Percentiles rank a stretch among this genome's conserved stretches.
Evolutionary conservation across 2,888 invertebrate genomes (phyloP).

Genomic region (Xanthostigma xanthostigma): DNA sequence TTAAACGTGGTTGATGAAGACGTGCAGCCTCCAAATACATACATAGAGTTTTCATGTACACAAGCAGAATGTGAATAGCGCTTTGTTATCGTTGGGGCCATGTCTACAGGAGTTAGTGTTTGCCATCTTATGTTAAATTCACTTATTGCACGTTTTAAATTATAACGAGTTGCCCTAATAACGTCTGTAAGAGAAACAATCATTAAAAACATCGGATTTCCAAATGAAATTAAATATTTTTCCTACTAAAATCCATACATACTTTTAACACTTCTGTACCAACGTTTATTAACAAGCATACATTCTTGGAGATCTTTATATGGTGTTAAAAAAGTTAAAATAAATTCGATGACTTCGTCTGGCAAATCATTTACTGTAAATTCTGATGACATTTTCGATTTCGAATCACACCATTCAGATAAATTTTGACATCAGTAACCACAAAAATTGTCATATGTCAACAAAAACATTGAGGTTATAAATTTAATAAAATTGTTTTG

Average conservation of each 20-base stretch:
- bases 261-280: constrained; percentile 77
- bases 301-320: constrained; percentile 82
- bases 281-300: constrained; percentile 72
- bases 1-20: constrained; percentile 90
- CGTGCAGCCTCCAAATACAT: constrained; percentile 92
- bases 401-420: neutral
- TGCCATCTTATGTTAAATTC: constrained; percentile 67
- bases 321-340: constrained; percentile 75
- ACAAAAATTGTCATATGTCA: neutral
- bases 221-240: neutral
- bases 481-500: neutral
- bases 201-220: neutral
- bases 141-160: constrained; percentile 59
- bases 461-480: neutral
- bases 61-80: constrained; percentile 87
- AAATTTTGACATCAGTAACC: neutral
- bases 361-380: constrained; percentile 58
- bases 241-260: constrained; percentile 25
- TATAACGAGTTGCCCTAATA: constrained; percentile 53
- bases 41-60: constrained; percentile 72
- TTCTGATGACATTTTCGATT: neutral
- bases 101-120: constrained; percentile 38
- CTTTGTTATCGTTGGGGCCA: constrained; percentile 67
- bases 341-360: constrained; percentile 86
- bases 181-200: constrained; percentile 46